Conservation (phyloP, 2,888 invertebrate genomes). For the Phortica okadai region DNA sequence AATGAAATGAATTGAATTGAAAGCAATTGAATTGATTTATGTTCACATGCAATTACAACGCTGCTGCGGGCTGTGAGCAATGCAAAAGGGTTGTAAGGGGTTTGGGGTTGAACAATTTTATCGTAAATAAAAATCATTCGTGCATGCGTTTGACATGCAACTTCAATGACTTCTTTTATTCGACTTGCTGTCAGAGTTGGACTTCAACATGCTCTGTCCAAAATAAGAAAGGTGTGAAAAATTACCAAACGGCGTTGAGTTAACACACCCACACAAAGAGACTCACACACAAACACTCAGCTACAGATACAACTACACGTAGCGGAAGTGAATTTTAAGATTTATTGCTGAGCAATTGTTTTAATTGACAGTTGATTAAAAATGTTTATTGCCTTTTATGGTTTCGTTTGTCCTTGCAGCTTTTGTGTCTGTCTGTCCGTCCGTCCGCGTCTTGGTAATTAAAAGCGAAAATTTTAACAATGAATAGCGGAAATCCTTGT, state of each 20-base stretch:
- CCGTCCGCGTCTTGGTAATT: background rate
- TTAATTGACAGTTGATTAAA: slow-evolving; percentile 18
- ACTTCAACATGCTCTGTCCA: too few species aligned
- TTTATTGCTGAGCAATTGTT: slow-evolving; percentile 19
- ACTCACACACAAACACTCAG: background rate
- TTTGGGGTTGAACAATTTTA: slow-evolving; percentile 52
- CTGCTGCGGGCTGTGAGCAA: slow-evolving; percentile 39
- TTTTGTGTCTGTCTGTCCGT: background rate
- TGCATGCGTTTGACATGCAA: slow-evolving; percentile 65
- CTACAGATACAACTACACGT: background rate
- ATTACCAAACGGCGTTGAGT: background rate
- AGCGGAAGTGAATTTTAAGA: background rate
- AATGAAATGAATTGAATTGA: slow-evolving; percentile 56
- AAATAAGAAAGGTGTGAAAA: slow-evolving; percentile 13
- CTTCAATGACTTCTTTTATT: too few species aligned
- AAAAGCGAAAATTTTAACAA: background rate
- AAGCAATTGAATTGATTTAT: slow-evolving; percentile 71
- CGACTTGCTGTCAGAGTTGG: too few species aligned
- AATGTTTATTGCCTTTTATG: slow-evolving; percentile 18
- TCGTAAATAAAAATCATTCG: slow-evolving; percentile 63
- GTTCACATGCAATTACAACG: slow-evolving; percentile 65
- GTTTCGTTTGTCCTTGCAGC: background rate
- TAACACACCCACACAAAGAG: background rate
- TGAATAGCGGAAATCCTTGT: too few species aligned
- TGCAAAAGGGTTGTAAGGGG: background rate